Conservation (phyloP, 2,113 vertebrate genomes). For the Paramisgurnus dabryanus region DNA sequence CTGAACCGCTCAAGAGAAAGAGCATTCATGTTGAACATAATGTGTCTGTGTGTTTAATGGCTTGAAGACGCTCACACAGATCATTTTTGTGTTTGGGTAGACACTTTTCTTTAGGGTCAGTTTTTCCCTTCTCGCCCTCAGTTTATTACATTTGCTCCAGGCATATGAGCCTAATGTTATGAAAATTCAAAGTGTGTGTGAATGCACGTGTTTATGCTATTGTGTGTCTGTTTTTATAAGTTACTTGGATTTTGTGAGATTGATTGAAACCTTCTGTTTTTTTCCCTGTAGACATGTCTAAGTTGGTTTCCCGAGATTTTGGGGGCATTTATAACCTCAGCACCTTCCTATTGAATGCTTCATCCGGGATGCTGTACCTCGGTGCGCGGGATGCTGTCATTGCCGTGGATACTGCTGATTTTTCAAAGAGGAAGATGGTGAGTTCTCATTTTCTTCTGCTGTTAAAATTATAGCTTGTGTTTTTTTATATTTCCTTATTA, state of each 20-base stretch:
- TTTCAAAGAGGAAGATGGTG: conserved; percentile 63
- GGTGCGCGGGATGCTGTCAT: conserved; percentile 80
- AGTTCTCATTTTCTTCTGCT: conserved; percentile 12
- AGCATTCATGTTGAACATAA: background rate
- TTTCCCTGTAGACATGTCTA: conserved; percentile 43
- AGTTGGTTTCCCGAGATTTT: conserved; percentile 54
- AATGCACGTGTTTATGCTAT: too few species aligned
- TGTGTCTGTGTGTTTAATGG: background rate
- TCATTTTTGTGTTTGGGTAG: background rate
- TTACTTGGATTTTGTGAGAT: background rate
- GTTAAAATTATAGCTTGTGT: background rate
- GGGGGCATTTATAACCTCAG: conserved; percentile 70
- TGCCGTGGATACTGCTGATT: conserved; percentile 71
- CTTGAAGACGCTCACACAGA: background rate
- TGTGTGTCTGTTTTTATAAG: too few species aligned
- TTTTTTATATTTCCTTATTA: background rate
- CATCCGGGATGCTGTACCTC: conserved; percentile 74
- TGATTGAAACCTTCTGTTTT: background rate
- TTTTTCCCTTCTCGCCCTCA: background rate
- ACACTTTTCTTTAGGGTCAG: background rate
- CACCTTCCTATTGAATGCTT: conserved; percentile 76
- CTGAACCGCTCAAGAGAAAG: background rate
- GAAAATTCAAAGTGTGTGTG: background rate
- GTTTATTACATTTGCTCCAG: conserved; percentile 14
- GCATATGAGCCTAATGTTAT: conserved; percentile 15